Evolutionary conservation across 2,888 invertebrate species (phyloP).

Genomic region (Chaitophorus viminalis): DNA sequence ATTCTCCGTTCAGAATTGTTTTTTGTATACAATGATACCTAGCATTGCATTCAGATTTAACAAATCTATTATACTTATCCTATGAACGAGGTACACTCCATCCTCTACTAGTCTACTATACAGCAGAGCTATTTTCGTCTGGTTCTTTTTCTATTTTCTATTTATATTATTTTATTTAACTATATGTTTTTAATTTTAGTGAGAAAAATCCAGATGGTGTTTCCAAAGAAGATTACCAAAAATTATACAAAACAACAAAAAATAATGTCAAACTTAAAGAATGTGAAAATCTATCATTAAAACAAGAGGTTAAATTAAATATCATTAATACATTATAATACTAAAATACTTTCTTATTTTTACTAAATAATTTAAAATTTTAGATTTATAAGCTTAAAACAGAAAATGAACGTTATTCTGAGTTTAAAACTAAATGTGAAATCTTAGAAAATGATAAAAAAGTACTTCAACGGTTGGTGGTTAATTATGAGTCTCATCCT

Average conservation of each 20-base stretch:
- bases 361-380: background rate
- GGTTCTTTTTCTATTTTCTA: too few relatives aligned
- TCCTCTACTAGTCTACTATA: too few relatives aligned
- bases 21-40: too few relatives aligned
- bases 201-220: constrained; percentile 40
- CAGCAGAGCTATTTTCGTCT: too few relatives aligned
- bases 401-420: constrained; percentile 33
- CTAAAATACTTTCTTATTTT: background rate
- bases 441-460: constrained; percentile 52
- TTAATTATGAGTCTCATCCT: constrained; percentile 30
- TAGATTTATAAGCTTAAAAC: constrained; percentile 47
- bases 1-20: too few relatives aligned
- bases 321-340: background rate
- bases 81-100: too few relatives aligned
- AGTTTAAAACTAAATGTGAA: constrained; percentile 54
- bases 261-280: constrained; percentile 56
- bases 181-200: constrained; percentile 10
- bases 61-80: too few relatives aligned
- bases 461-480: constrained; percentile 35
- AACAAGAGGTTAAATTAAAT: constrained; percentile 45
- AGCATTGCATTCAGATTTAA: too few relatives aligned
- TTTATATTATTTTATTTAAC: too few relatives aligned
- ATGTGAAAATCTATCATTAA: constrained; percentile 55
- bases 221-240: constrained; percentile 57
- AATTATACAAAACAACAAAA: constrained; percentile 50